Evolutionary conservation across 2,888 invertebrate genomes (phyloP), one percentile per base, ranked within the genome.

Genomic region (Mythimna vitellina): DNA sequence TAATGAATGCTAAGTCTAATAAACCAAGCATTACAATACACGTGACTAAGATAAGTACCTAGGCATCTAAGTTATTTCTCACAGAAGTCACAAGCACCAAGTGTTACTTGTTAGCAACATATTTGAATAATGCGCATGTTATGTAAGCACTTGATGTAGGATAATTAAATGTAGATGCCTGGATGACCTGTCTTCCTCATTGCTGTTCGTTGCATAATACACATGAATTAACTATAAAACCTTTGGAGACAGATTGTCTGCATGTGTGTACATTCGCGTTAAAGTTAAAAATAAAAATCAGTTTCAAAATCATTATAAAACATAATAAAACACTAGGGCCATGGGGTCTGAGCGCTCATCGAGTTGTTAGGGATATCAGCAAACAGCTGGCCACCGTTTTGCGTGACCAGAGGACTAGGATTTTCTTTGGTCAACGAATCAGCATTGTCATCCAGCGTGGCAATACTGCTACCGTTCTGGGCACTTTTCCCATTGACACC

Each of bases 171-270:
- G 69, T 60, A 71, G 65, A 73, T 70, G 63, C 53, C 75, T 51
- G 51, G 70, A 77, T 73, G 82, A 73, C 75, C 72, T 65, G 74
- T 77, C 80, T 83, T 84, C 85, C 83, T 82, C 80, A 71, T 82
- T 70, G 62, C 67, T 60, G 32, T 54, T 20, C 3, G n/a, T 81
- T 84, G 62, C 73, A 76, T 73, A 78, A 82, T 67, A 38, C 9
- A 49, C 17, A 49, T 54, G 20, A 76, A 64, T 64, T 54, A 65
- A 32, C 61, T 76, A 65, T 76, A 61, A 51, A 49, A 54, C 32
- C 64, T 67, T 67, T 57, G 12, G 20, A 56, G 51, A 56, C 63
- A 60, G 62, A n/a, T 12, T 58, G 65, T 81, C 53, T 70, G 60
- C 10, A 0, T 46, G 70, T 70, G 0, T 62, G 17, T 64, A 6